Evolutionary conservation across 1,140 invertebrate genomes (phyloP), one percentile per base, ranked within the genome.

Genomic region (Drosophila lacteicornis): DNA sequence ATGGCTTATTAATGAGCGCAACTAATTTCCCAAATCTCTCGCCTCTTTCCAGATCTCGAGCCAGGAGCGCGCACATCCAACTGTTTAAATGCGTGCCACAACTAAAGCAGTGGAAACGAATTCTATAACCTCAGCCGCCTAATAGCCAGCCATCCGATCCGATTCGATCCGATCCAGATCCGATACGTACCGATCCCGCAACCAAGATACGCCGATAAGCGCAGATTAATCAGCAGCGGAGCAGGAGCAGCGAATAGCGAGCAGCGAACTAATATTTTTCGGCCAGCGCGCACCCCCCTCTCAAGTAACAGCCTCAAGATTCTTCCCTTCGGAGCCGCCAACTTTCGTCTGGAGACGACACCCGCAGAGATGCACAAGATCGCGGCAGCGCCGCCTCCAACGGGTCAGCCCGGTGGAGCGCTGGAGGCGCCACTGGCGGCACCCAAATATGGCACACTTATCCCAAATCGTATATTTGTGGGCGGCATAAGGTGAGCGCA

Each of bases 401-500:
- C 86, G 56, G 67, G 84, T 74, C 83, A 90, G 67, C 88, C 86
- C 38, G 58, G 75, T 43, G 88, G 80, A 36, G 79, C 76, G 45
- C 49, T 93, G 47, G 92, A 93, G 42, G 94, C 94, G 19, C 93
- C 94, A n/a, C 93, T 94, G 33, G 93, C 95, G 69, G 95, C 95
- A 15, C 96, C 95, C 15, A 96, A 96, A 92, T 96, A 95, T 85
- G 96, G 96, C 57, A 97, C 96, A 46, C 93, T 97, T 49, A 97
- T 99, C 77, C 98, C 98, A 68, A 99, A 98, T 93, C 95, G 98
- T 88, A 97, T 99, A 87, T 99, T 99, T 94, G 92, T 93, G 60
- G 92, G 92, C 55, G 92, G 92, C 46, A 93, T 93, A 33, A 93
- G 92, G 92, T 93, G 56, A 91, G 82, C n/a, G 3, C 22, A 12